Conservation (phyloP, 2,797 vertebrate genomes). For the Fringilla coelebs region DNA sequence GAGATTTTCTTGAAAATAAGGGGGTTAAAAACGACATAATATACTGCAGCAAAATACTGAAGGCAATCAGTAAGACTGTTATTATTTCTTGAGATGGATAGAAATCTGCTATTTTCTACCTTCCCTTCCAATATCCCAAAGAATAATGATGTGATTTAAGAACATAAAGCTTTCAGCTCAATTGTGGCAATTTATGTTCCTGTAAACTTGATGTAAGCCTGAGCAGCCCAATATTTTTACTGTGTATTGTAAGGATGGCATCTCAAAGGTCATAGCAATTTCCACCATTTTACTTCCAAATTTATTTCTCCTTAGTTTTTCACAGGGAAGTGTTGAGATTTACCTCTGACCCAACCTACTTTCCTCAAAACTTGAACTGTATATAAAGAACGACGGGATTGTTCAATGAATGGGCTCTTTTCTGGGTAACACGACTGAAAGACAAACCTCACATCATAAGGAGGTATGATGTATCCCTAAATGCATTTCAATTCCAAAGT, state of each 20-base stretch:
- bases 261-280: slow-evolving; percentile 20
- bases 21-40: slow-evolving; percentile 23
- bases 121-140: slow-evolving; percentile 32
- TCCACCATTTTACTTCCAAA: slow-evolving; percentile 23
- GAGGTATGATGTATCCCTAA: neutral
- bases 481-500: slow-evolving; percentile 20
- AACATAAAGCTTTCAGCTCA: slow-evolving; percentile 54
- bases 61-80: slow-evolving; percentile 21
- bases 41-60: slow-evolving; percentile 6
- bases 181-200: slow-evolving; percentile 52
- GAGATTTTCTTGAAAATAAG: slow-evolving; percentile 11
- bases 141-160: slow-evolving; percentile 66
- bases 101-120: slow-evolving; percentile 54
- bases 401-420: neutral
- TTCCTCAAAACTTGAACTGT: slow-evolving; percentile 15
- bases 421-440: neutral
- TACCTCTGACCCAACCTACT: neutral
- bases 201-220: slow-evolving; percentile 31
- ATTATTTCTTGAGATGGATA: slow-evolving; percentile 49
- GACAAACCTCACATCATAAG: slow-evolving; percentile 8
- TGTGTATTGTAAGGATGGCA: neutral
- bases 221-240: slow-evolving; percentile 12
- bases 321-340: neutral
- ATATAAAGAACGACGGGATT: neutral
- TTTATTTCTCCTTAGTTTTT: slow-evolving; percentile 19